phyloP scores from a whole-genome alignment of 2,113 vertebrate genomes.

The Syrmaticus mikado region DNA sequence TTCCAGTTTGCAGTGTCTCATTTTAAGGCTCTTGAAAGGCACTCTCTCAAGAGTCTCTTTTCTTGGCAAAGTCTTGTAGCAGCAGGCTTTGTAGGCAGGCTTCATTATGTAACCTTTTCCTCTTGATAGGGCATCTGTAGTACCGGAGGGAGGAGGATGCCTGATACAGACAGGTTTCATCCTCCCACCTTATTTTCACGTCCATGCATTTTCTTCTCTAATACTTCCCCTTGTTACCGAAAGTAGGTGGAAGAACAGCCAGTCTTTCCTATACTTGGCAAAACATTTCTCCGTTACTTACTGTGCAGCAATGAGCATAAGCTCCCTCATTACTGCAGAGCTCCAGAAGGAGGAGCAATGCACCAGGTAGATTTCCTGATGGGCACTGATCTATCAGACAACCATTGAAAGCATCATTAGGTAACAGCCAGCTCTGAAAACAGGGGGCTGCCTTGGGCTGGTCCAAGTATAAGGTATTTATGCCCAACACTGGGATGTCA shows the following conservation, averaged over 20 bases:
- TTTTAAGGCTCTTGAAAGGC: slow-evolving; percentile 46
- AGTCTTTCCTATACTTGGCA: slow-evolving; percentile 63
- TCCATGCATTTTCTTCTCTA: slow-evolving; percentile 67
- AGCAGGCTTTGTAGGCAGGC: slow-evolving; percentile 72
- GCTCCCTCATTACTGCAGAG: neutral
- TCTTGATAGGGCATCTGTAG: slow-evolving; percentile 72
- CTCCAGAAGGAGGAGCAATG: neutral
- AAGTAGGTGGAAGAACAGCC: slow-evolving; percentile 67
- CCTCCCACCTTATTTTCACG: slow-evolving; percentile 71
- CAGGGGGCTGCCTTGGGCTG: neutral
- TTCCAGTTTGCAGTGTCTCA: slow-evolving; percentile 11
- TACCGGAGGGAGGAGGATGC: slow-evolving; percentile 65
- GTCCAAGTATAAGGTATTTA: neutral
- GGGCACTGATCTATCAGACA: neutral
- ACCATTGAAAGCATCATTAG: neutral
- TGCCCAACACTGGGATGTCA: neutral
- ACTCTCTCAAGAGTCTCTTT: neutral
- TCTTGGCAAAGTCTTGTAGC: slow-evolving; percentile 68
- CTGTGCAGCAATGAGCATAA: neutral
- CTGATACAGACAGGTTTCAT: slow-evolving; percentile 67
- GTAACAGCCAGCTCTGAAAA: neutral
- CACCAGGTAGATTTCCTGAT: neutral
- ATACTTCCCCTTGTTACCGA: slow-evolving; percentile 62
- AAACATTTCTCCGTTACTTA: slow-evolving; percentile 40
- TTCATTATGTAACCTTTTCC: slow-evolving; percentile 70